Evolutionary conservation across 2,888 invertebrate genomes (phyloP).

Genomic region (Rotaria magnacalcarata): DNA sequence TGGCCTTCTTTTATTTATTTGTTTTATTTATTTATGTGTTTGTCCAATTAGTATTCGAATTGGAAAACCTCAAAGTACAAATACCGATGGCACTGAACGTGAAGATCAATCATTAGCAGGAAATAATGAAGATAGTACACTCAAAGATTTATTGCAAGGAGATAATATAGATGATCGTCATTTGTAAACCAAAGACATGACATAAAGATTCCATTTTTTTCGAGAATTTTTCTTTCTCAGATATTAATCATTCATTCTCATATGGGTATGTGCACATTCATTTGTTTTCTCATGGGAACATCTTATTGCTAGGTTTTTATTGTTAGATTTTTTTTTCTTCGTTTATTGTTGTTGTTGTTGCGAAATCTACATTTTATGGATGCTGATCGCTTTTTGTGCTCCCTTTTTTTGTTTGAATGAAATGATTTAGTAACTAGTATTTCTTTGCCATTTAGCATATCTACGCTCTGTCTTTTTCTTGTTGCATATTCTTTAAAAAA

Average conservation of each 20-base stretch:
- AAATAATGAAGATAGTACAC: background rate
- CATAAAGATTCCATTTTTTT: background rate
- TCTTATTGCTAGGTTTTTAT: background rate
- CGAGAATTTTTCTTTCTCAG: background rate
- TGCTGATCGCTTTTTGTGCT: background rate
- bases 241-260: background rate
- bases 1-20: too few relatives aligned
- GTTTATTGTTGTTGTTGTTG: background rate
- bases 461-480: background rate
- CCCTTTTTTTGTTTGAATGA: background rate
- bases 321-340: background rate
- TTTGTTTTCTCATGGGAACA: background rate
- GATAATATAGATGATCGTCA: background rate
- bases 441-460: background rate
- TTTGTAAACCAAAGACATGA: background rate
- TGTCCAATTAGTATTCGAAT: background rate
- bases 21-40: background rate
- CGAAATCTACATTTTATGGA: background rate
- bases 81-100: background rate
- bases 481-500: background rate
- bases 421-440: background rate
- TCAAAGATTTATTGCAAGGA: background rate
- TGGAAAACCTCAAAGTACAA: background rate
- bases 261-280: background rate
- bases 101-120: background rate